Base-by-base conservation (phyloP, 1,140 invertebrate species). In the Diuraphis noxia region DNA sequence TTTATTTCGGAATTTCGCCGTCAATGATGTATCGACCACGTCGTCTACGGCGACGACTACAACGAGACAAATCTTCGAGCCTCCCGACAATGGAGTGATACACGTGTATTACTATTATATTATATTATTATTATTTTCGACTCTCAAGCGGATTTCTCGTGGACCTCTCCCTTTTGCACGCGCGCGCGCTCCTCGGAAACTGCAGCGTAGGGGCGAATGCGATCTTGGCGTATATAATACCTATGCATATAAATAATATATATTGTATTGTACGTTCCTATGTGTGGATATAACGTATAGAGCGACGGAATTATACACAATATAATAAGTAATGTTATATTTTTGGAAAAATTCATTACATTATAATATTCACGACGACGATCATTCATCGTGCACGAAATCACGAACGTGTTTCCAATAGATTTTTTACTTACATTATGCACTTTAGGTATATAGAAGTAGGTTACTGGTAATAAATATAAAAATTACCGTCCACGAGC, bases 21-120 rank as follows among this genome's bases (percentile, higher is more conserved):
- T 87, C 85, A 87, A 77, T 89, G 88, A 89, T 89, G 88, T 89
- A 89, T 89, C 63, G 88, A 89, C 88, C 36, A 88, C 52, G 23
- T 56, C 52, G 23, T 63, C 56, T 63, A 52, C 52, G 23, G 52
- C 52, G 52, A 56, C 52, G 52, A 30, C 9, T 30, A 72, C 56
- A 72, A 72, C 56, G 56, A 72, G 56, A 72, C 56, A 72, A 72
- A 72, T 72, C 30, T 72, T 72, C 56, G 56, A 34, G 56, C 13
- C 30, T 30, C 46, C 56, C 52, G 87, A 89, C 88, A 77, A 89
- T 77, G 52, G 56, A 10, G 6, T 56, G 30, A 34, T 63, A 89
- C 56, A 89, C 56, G 84, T 85, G 84, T 85, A 85, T 49, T 46
- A 46, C n/a, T 46, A 21, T 38, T 21, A 10, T 10, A 43, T 43